Evolutionary conservation across 1,140 invertebrate genomes (phyloP).

Genomic region (Orchesella cincta): DNA sequence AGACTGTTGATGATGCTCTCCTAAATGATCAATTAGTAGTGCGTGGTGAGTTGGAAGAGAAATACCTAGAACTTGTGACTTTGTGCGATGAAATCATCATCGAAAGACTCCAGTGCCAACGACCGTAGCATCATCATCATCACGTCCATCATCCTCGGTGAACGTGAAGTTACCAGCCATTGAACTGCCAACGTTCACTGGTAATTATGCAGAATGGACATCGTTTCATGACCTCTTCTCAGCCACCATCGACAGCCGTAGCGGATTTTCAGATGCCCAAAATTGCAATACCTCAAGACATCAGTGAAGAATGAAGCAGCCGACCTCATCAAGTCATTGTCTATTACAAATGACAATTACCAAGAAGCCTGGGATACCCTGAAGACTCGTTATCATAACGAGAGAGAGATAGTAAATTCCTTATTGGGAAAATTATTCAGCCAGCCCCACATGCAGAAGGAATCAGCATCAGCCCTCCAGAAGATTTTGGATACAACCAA

Average conservation of each 20-base stretch:
- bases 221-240: conserved; percentile 36
- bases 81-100: no score
- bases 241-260: conserved; percentile 24
- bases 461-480: not conserved
- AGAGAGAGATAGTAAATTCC: conserved; percentile 28
- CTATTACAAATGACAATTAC: conserved; percentile 25
- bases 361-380: conserved; percentile 26
- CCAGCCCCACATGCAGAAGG: not conserved
- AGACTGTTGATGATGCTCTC: no score
- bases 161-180: conserved; percentile 23
- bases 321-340: not conserved
- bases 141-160: no score
- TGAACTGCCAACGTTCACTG: conserved; percentile 29
- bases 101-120: not conserved
- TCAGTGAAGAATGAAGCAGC: conserved; percentile 36
- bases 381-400: conserved; percentile 32
- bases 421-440: conserved; percentile 3
- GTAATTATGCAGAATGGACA: conserved; percentile 30
- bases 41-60: no score
- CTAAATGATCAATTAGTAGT: no score
- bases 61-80: no score
- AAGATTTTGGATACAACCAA: conserved; percentile 25
- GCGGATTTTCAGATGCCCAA: conserved; percentile 7
- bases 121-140: not conserved
- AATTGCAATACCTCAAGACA: conserved; percentile 33